Conservation (phyloP, 2,113 vertebrate species). For the Ammodytes dubius region DNA sequence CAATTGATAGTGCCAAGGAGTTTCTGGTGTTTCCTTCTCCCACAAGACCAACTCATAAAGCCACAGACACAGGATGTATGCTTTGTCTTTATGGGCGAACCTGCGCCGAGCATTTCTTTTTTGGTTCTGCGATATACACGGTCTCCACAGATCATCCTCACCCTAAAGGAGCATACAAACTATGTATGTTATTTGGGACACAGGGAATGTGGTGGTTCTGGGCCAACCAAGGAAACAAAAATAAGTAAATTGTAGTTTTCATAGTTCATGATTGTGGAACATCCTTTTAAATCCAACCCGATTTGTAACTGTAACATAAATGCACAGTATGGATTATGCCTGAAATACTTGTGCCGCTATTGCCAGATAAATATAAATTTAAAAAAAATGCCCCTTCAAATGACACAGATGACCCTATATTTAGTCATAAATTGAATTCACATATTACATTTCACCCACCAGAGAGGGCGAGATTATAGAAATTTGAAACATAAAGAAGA, state of each 20-base stretch:
- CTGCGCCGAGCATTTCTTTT: too few relatives aligned
- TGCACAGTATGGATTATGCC: constrained; percentile 37
- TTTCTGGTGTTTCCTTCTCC: background rate
- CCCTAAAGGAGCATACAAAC: background rate
- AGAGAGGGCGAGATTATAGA: too few relatives aligned
- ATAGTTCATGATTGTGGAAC: constrained; percentile 41
- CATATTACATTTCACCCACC: too few relatives aligned
- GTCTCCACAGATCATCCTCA: constrained; percentile 7
- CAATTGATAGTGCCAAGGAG: too few relatives aligned
- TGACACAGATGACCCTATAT: background rate
- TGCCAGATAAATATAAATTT: background rate
- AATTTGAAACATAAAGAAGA: too few relatives aligned
- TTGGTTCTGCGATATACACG: background rate
- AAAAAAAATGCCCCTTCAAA: background rate
- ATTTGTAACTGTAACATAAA: constrained; percentile 36
- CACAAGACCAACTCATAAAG: background rate
- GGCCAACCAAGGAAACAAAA: constrained; percentile 11
- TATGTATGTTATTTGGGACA: constrained; percentile 1
- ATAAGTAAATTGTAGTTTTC: constrained; percentile 16
- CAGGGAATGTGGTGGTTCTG: constrained; percentile 13
- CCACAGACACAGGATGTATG: background rate
- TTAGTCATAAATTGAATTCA: background rate
- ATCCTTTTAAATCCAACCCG: constrained; percentile 58
- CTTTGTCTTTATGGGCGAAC: too few relatives aligned
- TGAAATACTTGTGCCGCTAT: constrained; percentile 28